Evolutionary conservation across 2,113 vertebrate genomes (phyloP), one percentile per base, ranked within the genome.

Genomic region (Pachyramphus minor): DNA sequence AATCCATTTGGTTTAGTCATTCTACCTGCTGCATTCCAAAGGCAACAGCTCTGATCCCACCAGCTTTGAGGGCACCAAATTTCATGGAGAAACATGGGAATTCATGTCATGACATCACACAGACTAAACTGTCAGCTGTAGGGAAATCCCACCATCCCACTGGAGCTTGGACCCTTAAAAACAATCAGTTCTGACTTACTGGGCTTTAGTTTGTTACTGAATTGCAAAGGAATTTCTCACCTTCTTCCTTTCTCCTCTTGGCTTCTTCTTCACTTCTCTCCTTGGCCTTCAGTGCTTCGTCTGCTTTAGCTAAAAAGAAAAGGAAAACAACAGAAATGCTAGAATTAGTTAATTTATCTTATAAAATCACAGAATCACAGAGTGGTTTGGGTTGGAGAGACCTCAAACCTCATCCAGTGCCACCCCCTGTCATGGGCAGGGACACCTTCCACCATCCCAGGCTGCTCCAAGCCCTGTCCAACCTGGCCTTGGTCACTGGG

Each of bases 281-380:
- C 97, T 99, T 99, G 84, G 99, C 99, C 96, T 98, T 99, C 85
- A 99, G 80, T 1, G 97, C 99, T 97, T 99, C 99, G 56, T 99
- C 99, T 31, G 99, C 99, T 98, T 99, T 99, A 49, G 99, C 99
- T 99, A 66, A 52, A 96, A 98, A 23, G 83, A 96, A 92, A 96
- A 62, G 47, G 96, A 60, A 16, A 81, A 44, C 17, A 53, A 52
- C 33, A 71, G 3, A 92, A 59, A 56, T 50, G 69, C 31, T 47
- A 64, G 21, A 69, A 17, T 33, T 12, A 19, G 4, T 47, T n/a
- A 1, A 47, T 44, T 37, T 59, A 13, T 53, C 24, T 23, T 9
- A 7, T 13, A 23, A 42, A 41, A 49, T n/a, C 5, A 30, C 5
- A 31, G 49, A 12, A 55, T 18, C 12, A 5, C 24, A 59, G 45